Conservation (phyloP, 1,140 invertebrate genomes). For the Trachymyrmex cornetzi region DNA sequence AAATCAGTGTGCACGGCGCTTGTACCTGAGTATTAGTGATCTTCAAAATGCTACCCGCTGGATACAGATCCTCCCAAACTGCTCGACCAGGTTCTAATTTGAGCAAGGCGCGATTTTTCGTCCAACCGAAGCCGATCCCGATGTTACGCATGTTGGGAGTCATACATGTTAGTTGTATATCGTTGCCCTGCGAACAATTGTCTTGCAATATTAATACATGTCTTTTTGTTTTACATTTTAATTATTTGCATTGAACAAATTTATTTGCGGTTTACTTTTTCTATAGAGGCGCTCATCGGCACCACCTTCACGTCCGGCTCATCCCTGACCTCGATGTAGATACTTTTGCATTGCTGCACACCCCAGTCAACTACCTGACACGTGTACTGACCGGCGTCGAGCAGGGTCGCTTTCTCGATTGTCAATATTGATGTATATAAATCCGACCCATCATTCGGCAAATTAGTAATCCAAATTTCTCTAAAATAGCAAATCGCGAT, state of each 20-base stretch:
- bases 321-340: slow-evolving; percentile 89
- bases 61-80: slow-evolving; percentile 93
- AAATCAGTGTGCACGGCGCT: not conserved
- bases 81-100: slow-evolving; percentile 90
- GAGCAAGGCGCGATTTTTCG: slow-evolving; percentile 91
- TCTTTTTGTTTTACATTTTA: not conserved
- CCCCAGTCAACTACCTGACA: slow-evolving; percentile 91
- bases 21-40: slow-evolving; percentile 91
- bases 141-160: slow-evolving; percentile 83
- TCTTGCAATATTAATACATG: not conserved
- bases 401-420: slow-evolving; percentile 89
- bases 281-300: slow-evolving; percentile 91
- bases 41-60: slow-evolving; percentile 92
- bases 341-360: slow-evolving; percentile 91
- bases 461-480: slow-evolving; percentile 83
- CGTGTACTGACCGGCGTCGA: slow-evolving; percentile 91
- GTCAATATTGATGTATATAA: slow-evolving; percentile 90
- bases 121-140: slow-evolving; percentile 92
- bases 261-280: slow-evolving; percentile 87
- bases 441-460: slow-evolving; percentile 89
- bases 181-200: slow-evolving; percentile 77
- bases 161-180: slow-evolving; percentile 83
- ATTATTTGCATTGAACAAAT: not conserved
- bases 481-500: slow-evolving; percentile 72
- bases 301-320: slow-evolving; percentile 91